Base-by-base conservation (phyloP, 2,797 vertebrate genomes). In the Delichon dasypus region DNA sequence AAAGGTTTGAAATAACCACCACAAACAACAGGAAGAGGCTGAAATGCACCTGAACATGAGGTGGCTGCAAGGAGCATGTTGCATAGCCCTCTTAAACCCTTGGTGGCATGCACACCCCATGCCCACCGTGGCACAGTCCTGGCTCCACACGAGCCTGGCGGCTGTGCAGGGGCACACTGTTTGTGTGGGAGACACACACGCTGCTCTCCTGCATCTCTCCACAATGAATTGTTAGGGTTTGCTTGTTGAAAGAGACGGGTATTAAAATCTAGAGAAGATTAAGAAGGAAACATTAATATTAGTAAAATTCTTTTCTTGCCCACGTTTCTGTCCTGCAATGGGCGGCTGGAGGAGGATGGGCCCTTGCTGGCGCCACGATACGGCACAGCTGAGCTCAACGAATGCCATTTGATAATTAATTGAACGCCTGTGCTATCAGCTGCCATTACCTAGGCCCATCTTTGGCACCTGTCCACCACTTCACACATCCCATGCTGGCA, bases 361-460 rank as follows among this genome's bases (percentile, higher is more conserved):
- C 76, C 76, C 21, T 91, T 68, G 83, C 70, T 95, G 94, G 94
- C 23, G 0, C 74, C 88, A 26, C 0, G 7, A 44, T 64, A 72
- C 2, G 5, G 94, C 95, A 88, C 95, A 96, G 94, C 96, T 96
- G 96, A 96, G 95, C 94, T 88, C 90, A 62, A 90, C 91, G 86
- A 96, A 95, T 96, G 96, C 95, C 83, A 72, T 82, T 91, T 81
- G 90, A 93, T 93, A 95, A 96, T 95, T 96, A 96, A 95, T 87
- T 93, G 96, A 89, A 85, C 55, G 90, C 90, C 94, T 93, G 94
- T 88, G 94, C 90, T 81, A 94, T 95, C 96, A 93, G 88, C 95
- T 96, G 94, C 95, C 93, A 95, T 93, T 96, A 96, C 95, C 95
- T 96, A 94, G 94, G 90, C 93, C 67, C 92, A 93, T 95, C 91